Conservation (phyloP, 2,113 vertebrate genomes). For the Petaurus breviceps region DNA sequence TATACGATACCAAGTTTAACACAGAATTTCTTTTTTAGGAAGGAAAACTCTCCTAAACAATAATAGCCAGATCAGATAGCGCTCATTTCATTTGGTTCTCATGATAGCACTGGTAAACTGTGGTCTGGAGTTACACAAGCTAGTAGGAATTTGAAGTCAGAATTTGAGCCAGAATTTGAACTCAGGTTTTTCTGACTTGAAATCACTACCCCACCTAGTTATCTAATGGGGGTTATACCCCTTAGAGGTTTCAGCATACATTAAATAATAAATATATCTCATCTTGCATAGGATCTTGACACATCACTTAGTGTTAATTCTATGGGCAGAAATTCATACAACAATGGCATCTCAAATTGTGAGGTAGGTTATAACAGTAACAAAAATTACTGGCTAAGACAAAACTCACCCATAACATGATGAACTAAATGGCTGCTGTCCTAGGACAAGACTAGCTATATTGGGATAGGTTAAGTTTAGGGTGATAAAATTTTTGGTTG, state of each 20-base stretch:
- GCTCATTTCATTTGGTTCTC: neutral
- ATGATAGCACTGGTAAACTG: neutral
- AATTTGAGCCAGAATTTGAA: neutral
- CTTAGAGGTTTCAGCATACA: neutral
- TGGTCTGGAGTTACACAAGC: neutral
- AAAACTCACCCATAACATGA: neutral
- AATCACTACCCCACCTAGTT: neutral
- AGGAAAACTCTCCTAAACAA: neutral
- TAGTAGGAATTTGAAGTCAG: neutral
- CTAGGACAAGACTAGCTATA: neutral
- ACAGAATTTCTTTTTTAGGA: neutral
- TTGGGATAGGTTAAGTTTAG: neutral
- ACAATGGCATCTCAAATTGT: neutral
- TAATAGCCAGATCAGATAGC: neutral
- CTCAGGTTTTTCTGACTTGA: neutral
- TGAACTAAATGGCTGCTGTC: neutral
- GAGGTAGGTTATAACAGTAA: neutral
- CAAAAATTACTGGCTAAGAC: neutral
- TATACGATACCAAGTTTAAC: neutral
- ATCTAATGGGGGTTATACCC: neutral
- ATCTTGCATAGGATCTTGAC: neutral
- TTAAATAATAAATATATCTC: neutral
- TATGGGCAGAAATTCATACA: neutral
- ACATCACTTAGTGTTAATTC: neutral
- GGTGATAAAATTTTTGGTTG: neutral